A percentile compares a stretch with the other conserved stretches of the same genome.
phyloP scores from a whole-genome alignment of 2,888 invertebrate species.

The Athalia circularis region DNA sequence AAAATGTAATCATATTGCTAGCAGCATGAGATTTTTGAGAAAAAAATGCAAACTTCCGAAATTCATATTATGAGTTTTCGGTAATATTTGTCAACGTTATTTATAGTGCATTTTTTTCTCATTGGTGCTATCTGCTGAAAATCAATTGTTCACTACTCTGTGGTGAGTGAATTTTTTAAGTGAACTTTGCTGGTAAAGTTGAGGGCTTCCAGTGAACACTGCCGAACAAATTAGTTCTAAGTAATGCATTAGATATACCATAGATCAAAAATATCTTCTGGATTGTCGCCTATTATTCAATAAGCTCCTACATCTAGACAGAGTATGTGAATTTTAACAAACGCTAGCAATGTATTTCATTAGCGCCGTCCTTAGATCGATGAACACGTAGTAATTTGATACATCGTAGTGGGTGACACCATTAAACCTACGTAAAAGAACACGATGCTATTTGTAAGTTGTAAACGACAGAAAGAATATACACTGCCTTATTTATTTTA shows the following conservation, averaged over 20 bases:
- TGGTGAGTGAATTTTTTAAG: slow-evolving; percentile 51
- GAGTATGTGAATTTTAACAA: slow-evolving; percentile 38
- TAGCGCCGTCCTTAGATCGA: slow-evolving; percentile 41
- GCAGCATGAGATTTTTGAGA: slow-evolving; percentile 21
- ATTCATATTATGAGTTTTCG: slow-evolving; percentile 28
- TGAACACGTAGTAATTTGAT: slow-evolving; percentile 37
- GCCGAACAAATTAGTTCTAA: slow-evolving; percentile 55
- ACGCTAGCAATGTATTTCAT: slow-evolving; percentile 41
- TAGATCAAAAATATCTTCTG: neutral
- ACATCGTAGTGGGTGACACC: slow-evolving; percentile 41
- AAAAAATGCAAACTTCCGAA: slow-evolving; percentile 4
- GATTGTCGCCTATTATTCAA: slow-evolving; percentile 11
- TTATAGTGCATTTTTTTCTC: slow-evolving; percentile 24
- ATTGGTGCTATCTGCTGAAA: slow-evolving; percentile 53
- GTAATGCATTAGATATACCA: slow-evolving; percentile 12
- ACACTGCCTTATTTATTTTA: slow-evolving; percentile 73
- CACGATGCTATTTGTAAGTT: slow-evolving; percentile 49
- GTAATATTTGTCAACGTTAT: slow-evolving; percentile 4
- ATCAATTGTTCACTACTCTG: slow-evolving; percentile 33
- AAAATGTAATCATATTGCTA: slow-evolving; percentile 35
- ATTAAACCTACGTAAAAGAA: slow-evolving; percentile 48
- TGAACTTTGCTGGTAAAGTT: slow-evolving; percentile 50
- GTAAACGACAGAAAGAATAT: slow-evolving; percentile 59
- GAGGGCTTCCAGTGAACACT: slow-evolving; percentile 61
- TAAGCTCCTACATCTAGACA: neutral